A percentile compares a stretch with the other conserved stretches of the same genome.
Conservation (phyloP, 2,888 invertebrate species). For the Exephanes ischioxanthus region DNA sequence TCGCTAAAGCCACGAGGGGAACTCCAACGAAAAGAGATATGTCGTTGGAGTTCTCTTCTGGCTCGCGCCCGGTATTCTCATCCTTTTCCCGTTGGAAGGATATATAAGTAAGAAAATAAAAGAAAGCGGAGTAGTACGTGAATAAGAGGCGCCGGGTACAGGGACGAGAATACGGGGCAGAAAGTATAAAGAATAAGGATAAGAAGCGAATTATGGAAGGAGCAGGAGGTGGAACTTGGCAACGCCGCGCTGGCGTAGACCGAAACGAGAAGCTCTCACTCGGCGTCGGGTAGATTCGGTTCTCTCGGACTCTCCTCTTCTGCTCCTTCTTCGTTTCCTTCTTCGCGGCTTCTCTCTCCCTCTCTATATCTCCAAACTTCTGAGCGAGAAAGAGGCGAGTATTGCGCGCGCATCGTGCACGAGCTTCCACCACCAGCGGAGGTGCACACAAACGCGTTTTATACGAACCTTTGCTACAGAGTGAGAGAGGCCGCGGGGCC, state of each 20-base stretch:
- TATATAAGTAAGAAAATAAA: conserved; percentile 45
- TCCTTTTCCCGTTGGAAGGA: conserved; percentile 1
- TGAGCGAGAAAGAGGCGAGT: neutral
- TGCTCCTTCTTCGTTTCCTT: neutral
- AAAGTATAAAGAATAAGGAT: conserved; percentile 43
- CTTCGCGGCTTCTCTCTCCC: conserved; percentile 45
- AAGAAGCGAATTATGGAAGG: conserved; percentile 26
- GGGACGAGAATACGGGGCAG: conserved; percentile 33
- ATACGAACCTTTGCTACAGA: neutral
- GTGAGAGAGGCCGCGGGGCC: neutral
- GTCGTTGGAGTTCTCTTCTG: conserved; percentile 38
- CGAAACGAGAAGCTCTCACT: conserved; percentile 20
- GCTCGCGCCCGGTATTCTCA: conserved; percentile 20
- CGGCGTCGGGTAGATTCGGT: conserved; percentile 35
- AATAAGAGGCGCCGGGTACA: conserved; percentile 48
- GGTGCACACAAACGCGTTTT: neutral
- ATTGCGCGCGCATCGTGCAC: conserved; percentile 17
- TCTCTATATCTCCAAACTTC: conserved; percentile 1
- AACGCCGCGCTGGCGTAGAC: conserved; percentile 66
- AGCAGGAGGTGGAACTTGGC: conserved; percentile 66
- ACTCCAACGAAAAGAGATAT: conserved; percentile 29
- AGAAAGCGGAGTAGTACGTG: conserved; percentile 56
- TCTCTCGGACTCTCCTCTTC: conserved; percentile 37
- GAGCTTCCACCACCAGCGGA: neutral
- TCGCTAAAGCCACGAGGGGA: neutral